These are phyloP conservation scores for Meteorus cinctellus DNA, from an alignment of 2,888 invertebrate genomes.

Conservation along the genomic window DNA sequence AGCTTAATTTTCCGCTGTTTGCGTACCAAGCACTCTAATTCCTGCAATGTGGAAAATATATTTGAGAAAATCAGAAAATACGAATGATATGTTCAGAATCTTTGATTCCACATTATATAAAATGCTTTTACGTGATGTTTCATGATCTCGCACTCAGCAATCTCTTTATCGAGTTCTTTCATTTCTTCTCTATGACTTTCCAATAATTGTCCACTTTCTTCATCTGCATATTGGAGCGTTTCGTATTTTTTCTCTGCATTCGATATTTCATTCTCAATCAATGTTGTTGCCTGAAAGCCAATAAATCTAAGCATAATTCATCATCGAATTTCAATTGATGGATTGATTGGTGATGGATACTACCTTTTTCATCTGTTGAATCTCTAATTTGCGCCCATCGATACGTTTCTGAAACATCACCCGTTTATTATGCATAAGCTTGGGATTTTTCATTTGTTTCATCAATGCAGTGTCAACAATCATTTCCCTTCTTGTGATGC, in stretches of 20 bases:
- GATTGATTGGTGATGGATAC: too few species aligned
- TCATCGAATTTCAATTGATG: not conserved
- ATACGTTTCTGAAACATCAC: conserved; percentile 76
- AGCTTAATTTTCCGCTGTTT: conserved; percentile 82
- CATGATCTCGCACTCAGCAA: conserved; percentile 70
- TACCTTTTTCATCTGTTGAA: conserved; percentile 76
- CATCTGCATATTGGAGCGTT: conserved; percentile 61
- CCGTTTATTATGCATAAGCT: conserved; percentile 73
- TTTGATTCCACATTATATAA: conserved; percentile 36
- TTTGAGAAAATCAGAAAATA: conserved; percentile 18
- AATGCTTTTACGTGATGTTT: conserved; percentile 70
- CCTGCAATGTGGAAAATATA: conserved; percentile 66
- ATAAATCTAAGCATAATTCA: not conserved
- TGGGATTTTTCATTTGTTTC: conserved; percentile 74
- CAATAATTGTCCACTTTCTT: conserved; percentile 63
- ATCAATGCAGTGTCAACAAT: conserved; percentile 78
- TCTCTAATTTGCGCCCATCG: conserved; percentile 77
- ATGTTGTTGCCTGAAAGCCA: conserved; percentile 65
- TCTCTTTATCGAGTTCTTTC: conserved; percentile 67
- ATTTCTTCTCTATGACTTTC: conserved; percentile 61
- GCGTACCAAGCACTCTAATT: conserved; percentile 78
- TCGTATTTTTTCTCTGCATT: conserved; percentile 60
- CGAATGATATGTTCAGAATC: not conserved
- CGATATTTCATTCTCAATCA: conserved; percentile 64
- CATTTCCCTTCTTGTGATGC: conserved; percentile 79